Base-by-base conservation (phyloP, 2,797 vertebrate species). In the Graptemys geographica region DNA sequence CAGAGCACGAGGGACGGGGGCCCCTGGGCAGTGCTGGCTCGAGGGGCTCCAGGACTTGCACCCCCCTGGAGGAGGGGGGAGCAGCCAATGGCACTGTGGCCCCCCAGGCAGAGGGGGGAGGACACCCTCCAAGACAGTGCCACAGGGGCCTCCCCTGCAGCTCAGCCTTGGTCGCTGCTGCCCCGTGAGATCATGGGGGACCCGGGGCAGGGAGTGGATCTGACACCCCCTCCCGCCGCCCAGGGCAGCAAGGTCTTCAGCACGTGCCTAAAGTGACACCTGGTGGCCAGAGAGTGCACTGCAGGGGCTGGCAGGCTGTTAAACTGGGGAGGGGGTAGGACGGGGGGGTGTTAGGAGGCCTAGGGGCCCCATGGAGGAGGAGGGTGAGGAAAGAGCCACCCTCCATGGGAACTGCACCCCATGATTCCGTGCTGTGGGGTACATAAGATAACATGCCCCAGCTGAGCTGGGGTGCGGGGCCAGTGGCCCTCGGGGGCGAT, bases 211-310 rank as follows among this genome's bases (percentile, higher is more conserved):
- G 37, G 69, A 56, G 10, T 27, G 25, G 56, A 57, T 57, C 27
- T 6, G 56, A 28, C 56, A 15, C 4, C 51, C 37, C 80, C 37
- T 49, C 31, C 49, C 18, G 21, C 33, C 19, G 18, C 31, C 12
- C 41, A 27, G 10, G n/a, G n/a, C 19, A 9, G 65, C 69, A 19
- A 19, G 72, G 74, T 11, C 69, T 56, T 21, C 13, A 5, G 76
- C n/a, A 41, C 52, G 59, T 87, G 88, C 95, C 89, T 83, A 62
- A 62, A 16, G 0, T 96, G 96, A 97, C 97, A 94, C 90, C 97
- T 97, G 84, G 93, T 95, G 95, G 97, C 69, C 88, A 84, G 31
- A 79, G 41, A 21, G 88, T 74, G 49, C n/a, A 79, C 59, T 96
- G 90, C 96, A 95, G 52, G 84, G 92, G 74, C 83, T 41, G 89